Conservation (phyloP, 2,113 vertebrate genomes). For the Rousettus leschenaultii region DNA sequence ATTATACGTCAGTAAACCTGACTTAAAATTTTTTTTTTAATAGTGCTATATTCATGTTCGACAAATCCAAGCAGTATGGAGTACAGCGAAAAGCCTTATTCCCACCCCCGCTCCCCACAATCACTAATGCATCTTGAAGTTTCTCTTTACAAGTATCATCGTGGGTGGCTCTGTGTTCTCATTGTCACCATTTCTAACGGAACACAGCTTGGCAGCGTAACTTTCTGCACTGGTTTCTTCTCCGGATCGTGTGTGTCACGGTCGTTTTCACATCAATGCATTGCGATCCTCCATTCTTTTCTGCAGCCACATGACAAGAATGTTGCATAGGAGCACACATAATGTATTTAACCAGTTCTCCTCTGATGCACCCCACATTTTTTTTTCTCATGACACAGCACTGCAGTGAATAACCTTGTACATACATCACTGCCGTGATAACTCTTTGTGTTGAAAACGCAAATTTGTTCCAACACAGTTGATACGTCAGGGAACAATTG, state of each 20-base stretch:
- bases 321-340: accelerated
- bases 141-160: neutral
- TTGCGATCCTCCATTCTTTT: neutral
- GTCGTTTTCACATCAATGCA: neutral
- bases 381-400: neutral
- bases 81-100: neutral
- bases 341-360: neutral
- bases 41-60: neutral
- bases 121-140: neutral
- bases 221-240: neutral
- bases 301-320: neutral
- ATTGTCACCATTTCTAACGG: neutral
- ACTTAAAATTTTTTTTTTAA: neutral
- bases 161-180: neutral
- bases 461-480: neutral
- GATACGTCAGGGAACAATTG: neutral
- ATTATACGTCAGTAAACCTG: neutral
- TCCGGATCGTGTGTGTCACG: accelerated
- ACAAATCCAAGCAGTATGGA: neutral
- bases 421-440: too few species aligned
- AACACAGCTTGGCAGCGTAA: neutral
- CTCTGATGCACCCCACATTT: neutral
- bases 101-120: too few species aligned
- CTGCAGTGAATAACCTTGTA: neutral
- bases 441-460: neutral